These are phyloP conservation scores for Butorides virescens DNA, from an alignment of 2,113 vertebrate genomes.

Conservation along the genomic window DNA sequence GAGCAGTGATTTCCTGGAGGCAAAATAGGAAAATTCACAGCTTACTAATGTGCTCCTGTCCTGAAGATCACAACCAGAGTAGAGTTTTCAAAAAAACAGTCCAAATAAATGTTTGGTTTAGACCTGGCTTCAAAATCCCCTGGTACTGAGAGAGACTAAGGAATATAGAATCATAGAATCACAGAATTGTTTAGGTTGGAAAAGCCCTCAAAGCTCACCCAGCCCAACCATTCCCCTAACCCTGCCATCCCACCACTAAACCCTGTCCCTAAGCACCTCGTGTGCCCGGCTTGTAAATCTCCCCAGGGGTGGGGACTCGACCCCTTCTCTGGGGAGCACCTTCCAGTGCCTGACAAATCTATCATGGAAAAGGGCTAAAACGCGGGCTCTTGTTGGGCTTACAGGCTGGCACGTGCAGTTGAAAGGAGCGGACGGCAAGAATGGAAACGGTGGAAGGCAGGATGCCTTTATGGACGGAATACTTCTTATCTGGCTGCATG, in stretches of 20 bases:
- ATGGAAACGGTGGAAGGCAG: neutral
- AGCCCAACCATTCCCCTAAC: no score
- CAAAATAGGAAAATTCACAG: neutral
- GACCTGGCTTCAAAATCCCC: neutral
- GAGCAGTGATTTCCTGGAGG: neutral
- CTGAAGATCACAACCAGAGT: neutral
- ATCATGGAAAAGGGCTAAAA: neutral
- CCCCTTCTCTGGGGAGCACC: no score
- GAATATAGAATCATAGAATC: no score
- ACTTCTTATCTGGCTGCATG: neutral
- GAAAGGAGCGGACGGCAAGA: neutral
- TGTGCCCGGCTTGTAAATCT: no score
- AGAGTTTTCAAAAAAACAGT: neutral
- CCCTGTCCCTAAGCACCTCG: no score
- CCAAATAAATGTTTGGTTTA: neutral
- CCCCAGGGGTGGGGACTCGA: no score
- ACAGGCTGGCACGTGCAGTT: neutral
- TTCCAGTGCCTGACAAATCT: no score
- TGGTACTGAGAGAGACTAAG: neutral
- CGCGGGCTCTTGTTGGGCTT: neutral
- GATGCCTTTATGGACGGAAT: neutral
- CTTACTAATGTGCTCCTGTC: neutral
- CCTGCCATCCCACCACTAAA: no score
- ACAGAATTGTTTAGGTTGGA: no score
- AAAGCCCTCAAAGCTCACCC: no score